Evolutionary conservation across 2,888 invertebrate species (phyloP).

Genomic region (Agrotis clavis): DNA sequence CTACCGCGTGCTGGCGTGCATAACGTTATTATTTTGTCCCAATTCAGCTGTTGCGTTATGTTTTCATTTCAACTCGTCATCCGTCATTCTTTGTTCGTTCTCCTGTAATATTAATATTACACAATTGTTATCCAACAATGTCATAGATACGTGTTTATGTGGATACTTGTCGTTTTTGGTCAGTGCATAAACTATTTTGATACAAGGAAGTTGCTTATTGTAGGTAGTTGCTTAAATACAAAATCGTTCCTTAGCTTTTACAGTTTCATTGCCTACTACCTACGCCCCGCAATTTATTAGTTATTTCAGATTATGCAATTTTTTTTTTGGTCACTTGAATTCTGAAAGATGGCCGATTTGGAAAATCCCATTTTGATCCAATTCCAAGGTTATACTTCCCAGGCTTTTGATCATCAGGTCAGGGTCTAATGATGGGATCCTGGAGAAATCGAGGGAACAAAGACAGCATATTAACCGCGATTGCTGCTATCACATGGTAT

Average conservation of each 20-base stretch:
- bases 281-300: not conserved
- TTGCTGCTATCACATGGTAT: too few species aligned
- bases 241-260: conserved; percentile 5
- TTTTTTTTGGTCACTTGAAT: too few species aligned
- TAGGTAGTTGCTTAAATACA: not conserved
- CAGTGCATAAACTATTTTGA: conserved; percentile 6
- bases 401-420: too few species aligned
- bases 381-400: too few species aligned
- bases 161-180: not conserved
- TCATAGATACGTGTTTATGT: conserved; percentile 10
- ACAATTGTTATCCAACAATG: conserved; percentile 23
- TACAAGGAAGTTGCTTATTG: not conserved
- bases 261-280: not conserved
- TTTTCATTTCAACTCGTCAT: conserved; percentile 34
- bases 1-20: conserved; percentile 13
- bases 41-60: conserved; percentile 34
- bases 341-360: too few species aligned
- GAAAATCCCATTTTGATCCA: too few species aligned
- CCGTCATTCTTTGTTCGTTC: conserved; percentile 29
- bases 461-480: too few species aligned
- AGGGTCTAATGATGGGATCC: too few species aligned
- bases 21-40: conserved; percentile 38
- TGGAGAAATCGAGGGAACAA: too few species aligned
- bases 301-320: too few species aligned
- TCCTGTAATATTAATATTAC: conserved; percentile 37